These are phyloP conservation scores for Glyphotaelius pellucidus DNA, from an alignment of 2,888 invertebrate genomes.

Conservation along the genomic window DNA sequence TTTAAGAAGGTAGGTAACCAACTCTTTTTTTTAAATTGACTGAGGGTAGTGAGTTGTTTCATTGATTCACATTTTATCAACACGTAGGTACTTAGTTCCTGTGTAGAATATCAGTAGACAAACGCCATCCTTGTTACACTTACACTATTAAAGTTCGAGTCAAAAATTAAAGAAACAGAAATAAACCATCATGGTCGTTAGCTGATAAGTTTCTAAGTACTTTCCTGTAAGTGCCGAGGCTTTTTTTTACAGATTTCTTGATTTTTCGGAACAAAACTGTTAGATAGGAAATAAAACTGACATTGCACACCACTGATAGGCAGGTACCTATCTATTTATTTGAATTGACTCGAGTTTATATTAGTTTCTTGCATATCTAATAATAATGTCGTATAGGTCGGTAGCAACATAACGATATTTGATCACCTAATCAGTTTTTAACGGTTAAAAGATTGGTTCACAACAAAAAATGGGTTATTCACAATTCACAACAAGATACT, in stretches of 20 bases:
- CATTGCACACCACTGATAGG: neutral
- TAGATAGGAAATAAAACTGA: neutral
- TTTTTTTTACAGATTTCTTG: neutral
- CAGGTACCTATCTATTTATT: neutral
- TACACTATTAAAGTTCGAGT: neutral
- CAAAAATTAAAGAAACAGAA: neutral
- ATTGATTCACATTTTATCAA: neutral
- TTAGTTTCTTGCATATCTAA: neutral
- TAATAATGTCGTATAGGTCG: neutral
- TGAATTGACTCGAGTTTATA: neutral
- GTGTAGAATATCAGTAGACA: neutral
- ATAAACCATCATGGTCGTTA: neutral
- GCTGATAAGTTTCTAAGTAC: neutral
- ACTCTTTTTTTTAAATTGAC: neutral
- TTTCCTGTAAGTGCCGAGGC: neutral
- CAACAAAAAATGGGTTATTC: neutral
- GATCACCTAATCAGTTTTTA: neutral
- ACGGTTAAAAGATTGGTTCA: neutral
- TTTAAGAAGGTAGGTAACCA: neutral
- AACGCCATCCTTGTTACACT: slow-evolving; percentile 14
- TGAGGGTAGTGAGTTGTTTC: neutral
- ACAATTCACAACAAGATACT: neutral
- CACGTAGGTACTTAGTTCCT: neutral
- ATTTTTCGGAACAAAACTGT: neutral
- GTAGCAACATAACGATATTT: neutral